Evolutionary conservation across 2,113 vertebrate species (phyloP).

Genomic region (Alces alces): DNA sequence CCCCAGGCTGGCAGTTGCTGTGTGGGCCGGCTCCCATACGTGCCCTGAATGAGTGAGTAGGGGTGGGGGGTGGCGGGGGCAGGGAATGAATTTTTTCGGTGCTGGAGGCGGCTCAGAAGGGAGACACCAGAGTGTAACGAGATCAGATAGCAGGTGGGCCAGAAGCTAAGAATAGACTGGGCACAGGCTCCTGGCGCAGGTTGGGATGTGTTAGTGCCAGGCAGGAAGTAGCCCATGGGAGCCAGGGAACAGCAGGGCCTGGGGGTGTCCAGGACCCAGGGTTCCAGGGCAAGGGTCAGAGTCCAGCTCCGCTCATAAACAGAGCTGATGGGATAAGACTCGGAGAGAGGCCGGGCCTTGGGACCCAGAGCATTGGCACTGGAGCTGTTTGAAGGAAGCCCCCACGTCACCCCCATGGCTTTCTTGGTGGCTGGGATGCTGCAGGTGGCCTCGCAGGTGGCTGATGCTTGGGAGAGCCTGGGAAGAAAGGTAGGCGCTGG

Average conservation of each 20-base stretch:
- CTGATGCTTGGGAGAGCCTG: slow-evolving; percentile 24
- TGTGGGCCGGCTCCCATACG: neutral
- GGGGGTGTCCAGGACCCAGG: neutral
- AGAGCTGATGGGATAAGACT: neutral
- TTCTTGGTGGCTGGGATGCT: slow-evolving; percentile 63
- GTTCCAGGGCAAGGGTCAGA: neutral
- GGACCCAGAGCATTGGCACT: neutral
- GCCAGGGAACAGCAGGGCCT: neutral
- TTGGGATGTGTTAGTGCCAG: neutral
- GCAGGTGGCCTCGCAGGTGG: neutral
- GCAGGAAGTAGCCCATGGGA: neutral
- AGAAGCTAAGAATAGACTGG: slow-evolving; percentile 58
- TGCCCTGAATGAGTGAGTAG: neutral
- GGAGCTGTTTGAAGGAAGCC: neutral
- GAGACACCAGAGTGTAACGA: neutral
- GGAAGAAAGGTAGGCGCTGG: slow-evolving; percentile 38
- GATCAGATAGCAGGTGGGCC: slow-evolving; percentile 38
- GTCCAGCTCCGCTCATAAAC: neutral
- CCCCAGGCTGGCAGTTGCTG: neutral
- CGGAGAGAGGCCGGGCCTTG: neutral
- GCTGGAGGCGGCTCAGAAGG: neutral
- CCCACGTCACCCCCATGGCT: neutral
- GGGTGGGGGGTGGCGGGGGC: neutral
- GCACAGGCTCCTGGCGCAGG: neutral
- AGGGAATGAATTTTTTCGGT: neutral